Conservation (phyloP, 2,888 invertebrate species). For the Macaria liturata region DNA sequence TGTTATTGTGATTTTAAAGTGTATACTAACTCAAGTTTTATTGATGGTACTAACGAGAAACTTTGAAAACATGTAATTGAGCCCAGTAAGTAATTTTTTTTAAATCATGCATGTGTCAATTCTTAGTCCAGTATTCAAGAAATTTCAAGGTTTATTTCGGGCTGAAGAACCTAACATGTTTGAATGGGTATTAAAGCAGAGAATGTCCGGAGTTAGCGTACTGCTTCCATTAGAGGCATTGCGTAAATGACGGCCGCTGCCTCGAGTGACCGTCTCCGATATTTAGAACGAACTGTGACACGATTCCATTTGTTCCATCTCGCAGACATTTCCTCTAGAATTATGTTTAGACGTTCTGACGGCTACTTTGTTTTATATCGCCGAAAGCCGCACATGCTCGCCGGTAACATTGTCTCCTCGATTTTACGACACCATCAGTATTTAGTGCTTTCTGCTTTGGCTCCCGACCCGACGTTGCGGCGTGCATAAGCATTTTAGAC, state of each 20-base stretch:
- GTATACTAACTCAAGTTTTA: no score
- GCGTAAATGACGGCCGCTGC: constrained; percentile 40
- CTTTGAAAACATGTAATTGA: no score
- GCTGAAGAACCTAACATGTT: no score
- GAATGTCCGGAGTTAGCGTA: constrained; percentile 3
- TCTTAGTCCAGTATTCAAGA: no score
- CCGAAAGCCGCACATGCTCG: constrained; percentile 32
- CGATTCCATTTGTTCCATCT: constrained; percentile 59
- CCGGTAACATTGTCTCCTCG: constrained; percentile 44
- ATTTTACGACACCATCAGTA: constrained; percentile 45
- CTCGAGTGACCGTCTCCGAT: constrained; percentile 46
- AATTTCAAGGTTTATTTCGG: no score
- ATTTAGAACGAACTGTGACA: constrained; percentile 58
- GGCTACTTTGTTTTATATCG: constrained; percentile 42
- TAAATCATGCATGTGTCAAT: no score
- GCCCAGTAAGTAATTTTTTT: no score
- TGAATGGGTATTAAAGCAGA: no score
- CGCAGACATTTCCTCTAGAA: constrained; percentile 50
- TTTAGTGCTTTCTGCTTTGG: constrained; percentile 34
- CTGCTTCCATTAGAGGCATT: constrained; percentile 15
- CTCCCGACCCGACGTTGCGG: constrained; percentile 25
- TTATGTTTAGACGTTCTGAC: constrained; percentile 46
- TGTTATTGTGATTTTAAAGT: no score
- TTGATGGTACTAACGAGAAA: no score
- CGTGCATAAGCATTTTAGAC: constrained; percentile 19